Percentiles rank a stretch among this genome's conserved stretches.
phyloP scores from a whole-genome alignment of 2,797 vertebrate genomes.

The Halcyon leucocephala region DNA sequence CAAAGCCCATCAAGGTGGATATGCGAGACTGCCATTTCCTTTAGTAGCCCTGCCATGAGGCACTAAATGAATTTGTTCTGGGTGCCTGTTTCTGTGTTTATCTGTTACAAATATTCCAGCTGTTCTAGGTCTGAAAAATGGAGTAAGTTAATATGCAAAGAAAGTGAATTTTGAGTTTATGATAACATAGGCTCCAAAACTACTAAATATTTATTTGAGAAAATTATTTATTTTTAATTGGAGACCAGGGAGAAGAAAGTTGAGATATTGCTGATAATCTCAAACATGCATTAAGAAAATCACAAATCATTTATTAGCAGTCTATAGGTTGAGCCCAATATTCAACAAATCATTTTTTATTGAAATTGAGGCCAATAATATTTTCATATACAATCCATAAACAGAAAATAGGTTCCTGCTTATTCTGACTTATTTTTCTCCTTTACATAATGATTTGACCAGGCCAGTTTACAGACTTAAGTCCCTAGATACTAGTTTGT shows the following conservation, averaged over 20 bases:
- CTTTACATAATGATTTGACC: background rate
- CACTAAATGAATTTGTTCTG: background rate
- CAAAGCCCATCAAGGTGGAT: background rate
- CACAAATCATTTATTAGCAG: background rate
- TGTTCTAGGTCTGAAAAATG: background rate
- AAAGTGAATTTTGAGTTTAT: background rate
- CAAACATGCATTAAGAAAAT: background rate
- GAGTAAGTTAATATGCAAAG: background rate
- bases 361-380: background rate
- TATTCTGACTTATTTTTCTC: background rate
- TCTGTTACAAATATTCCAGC: background rate
- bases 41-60: background rate
- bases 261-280: background rate
- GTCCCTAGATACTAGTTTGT: background rate
- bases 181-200: background rate
- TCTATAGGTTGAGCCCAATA: background rate
- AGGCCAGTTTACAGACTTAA: background rate
- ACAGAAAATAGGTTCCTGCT: background rate
- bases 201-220: background rate
- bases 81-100: background rate
- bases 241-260: background rate
- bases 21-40: background rate
- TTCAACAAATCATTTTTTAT: background rate
- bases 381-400: background rate
- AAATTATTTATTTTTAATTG: background rate